Percentiles rank a stretch among this genome's conserved stretches.
These are phyloP conservation scores for Zosterops borbonicus DNA, from an alignment of 2,113 vertebrate genomes.

Conservation along the genomic window DNA sequence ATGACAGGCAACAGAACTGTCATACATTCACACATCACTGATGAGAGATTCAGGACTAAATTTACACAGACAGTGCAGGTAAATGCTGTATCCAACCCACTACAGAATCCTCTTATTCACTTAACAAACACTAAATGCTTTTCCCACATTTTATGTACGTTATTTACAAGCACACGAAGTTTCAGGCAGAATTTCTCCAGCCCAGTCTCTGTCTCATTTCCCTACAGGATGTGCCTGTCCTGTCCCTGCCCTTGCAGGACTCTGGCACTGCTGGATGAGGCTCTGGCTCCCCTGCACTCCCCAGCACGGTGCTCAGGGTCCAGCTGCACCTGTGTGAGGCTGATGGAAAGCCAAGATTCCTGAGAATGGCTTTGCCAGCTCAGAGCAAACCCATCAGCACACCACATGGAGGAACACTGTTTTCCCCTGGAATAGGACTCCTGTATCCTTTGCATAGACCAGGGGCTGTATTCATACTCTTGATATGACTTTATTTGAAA, in stretches of 20 bases:
- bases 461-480: too few relatives aligned
- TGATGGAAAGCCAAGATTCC: background rate
- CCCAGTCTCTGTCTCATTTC: background rate
- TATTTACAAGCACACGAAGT: background rate
- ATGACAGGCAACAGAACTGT: background rate
- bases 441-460: background rate
- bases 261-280: background rate
- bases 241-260: background rate
- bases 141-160: background rate
- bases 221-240: background rate
- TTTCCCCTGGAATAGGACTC: background rate
- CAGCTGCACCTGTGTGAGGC: background rate
- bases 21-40: background rate
- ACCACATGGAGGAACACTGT: fast-evolving
- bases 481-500: background rate
- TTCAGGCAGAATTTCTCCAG: background rate
- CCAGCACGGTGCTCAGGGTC: background rate
- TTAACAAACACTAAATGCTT: background rate
- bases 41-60: background rate
- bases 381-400: background rate
- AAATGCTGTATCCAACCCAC: background rate
- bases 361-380: background rate
- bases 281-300: background rate
- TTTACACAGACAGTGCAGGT: background rate
- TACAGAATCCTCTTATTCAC: background rate